Evolutionary conservation across 1,140 invertebrate species (phyloP), one percentile per base, ranked within the genome.

Genomic region (Delia radicum): DNA sequence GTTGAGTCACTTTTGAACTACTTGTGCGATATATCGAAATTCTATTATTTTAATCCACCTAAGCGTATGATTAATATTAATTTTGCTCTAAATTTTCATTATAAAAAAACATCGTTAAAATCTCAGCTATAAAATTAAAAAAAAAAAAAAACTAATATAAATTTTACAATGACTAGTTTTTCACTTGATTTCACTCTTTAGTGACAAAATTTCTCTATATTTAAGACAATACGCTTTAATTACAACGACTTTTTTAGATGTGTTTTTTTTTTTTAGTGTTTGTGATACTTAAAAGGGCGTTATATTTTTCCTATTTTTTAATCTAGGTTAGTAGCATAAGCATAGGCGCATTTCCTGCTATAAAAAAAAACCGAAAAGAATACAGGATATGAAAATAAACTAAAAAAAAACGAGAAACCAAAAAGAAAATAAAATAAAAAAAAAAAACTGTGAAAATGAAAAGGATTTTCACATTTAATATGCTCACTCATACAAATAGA

Each of bases 211-310:
- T n/a, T n/a, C n/a, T n/a, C 4, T 55, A 21, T 55, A 55, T 67
- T 31, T 15, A 67, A 67, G 29, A 67, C 63, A 67, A 67, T 67
- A 31, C n/a, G 63, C 63, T 31, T 29, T 67, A 67, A 67, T 67
- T 67, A 67, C 63, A 29, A 31, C 10, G 63, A 67, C 27, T 67
- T 10, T 42, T 42, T 42, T 42, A 42, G 37, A 42, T 15, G n/a
- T 42, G 37, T 42, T 42, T 42, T 42, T n/a, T n/a, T n/a, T n/a
- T n/a, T n/a, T n/a, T n/a, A n/a, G n/a, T 67, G 63, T 18, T 18
- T 31, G n/a, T n/a, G n/a, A 55, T 67, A 67, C 63, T 67, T 67
- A 67, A 67, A 67, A 67, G 63, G 63, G 63, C 63, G 63, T 55
- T 55, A 55, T 18, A 55, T 55, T 55, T 55, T 3, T 10, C 31